Base-by-base conservation (phyloP, 2,797 vertebrate genomes). In the Mastacembelus armatus region DNA sequence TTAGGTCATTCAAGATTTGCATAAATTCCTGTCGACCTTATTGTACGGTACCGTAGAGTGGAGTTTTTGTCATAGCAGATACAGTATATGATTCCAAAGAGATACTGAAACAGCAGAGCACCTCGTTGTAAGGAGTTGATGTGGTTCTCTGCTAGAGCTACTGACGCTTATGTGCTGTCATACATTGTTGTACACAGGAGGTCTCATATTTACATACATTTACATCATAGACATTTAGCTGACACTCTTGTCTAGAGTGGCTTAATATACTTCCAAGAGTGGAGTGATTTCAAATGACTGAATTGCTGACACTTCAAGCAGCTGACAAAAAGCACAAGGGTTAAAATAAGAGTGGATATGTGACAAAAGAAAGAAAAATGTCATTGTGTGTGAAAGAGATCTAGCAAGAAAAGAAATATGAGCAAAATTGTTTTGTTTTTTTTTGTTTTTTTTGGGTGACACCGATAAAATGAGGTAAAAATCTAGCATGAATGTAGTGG, bases 161-260 rank as follows among this genome's bases (percentile, higher is more conserved):
- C 55, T 57, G 50, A 63, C 49, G 65, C 21, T 45, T 39, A 24
- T 15, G 52, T 66, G 60, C 39, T 60, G 48, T 73, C 71, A 62
- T 66, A 70, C 64, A 24, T 32, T 47, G 47, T 15, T 22, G 42
- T 10, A 66, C 70, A 69, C 36, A 39, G 61, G 59, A 65, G 54
- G 60, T 32, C 40, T 55, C 42, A 16, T 72, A 76, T 81, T 77
- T 56, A 52, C 78, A 82, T 73, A 72, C 68, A 86, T 88, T 87
- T 74, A 66, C 72, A 80, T 81, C 32, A 38, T 7, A 71, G 65
- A 81, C 57, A 44, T 70, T 82, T 71, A 50, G 72, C 68, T 51
- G 74, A 64, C 59, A 59, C 58, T 54, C 72, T 59, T 19, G 74
- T 59, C n/a, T 77, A 39, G 47, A 73, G 47, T 58, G 75, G 63